Evolutionary conservation across 1,140 invertebrate genomes (phyloP).

Genomic region (Pseudomyrmex pallidus): DNA sequence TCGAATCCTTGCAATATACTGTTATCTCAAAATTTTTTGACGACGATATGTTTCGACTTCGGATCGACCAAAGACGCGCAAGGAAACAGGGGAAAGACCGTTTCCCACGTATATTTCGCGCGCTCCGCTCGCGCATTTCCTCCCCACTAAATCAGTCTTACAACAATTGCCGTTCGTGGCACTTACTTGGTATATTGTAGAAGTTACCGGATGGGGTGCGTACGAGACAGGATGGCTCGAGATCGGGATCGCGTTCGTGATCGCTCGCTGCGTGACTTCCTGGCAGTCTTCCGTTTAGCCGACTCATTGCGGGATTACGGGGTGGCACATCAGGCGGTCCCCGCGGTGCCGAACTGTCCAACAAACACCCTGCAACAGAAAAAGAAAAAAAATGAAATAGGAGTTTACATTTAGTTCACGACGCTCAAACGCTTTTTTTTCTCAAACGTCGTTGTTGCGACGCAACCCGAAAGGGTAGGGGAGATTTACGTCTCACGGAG

Average conservation of each 20-base stretch:
- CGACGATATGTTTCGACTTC: background rate
- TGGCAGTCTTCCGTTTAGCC: conserved; percentile 93
- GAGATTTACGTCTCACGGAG: too few species aligned
- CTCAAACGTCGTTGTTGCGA: too few species aligned
- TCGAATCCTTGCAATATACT: background rate
- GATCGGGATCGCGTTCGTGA: conserved; percentile 91
- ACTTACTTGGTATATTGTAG: conserved; percentile 92
- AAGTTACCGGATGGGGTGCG: conserved; percentile 96
- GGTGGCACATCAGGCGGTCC: conserved; percentile 94
- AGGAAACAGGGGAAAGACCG: background rate
- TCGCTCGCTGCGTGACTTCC: conserved; percentile 87
- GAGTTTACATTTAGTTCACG: too few species aligned
- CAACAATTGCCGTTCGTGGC: conserved; percentile 41
- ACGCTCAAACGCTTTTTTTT: too few species aligned
- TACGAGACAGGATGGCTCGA: conserved; percentile 96
- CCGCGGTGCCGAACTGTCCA: conserved; percentile 91
- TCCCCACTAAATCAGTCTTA: conserved; percentile 49
- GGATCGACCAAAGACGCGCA: background rate
- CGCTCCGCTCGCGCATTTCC: background rate
- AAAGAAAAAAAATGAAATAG: conserved; percentile 73
- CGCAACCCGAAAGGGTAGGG: too few species aligned
- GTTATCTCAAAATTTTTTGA: background rate
- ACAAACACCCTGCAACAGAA: conserved; percentile 91
- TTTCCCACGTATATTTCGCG: conserved; percentile 48
- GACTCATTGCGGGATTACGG: conserved; percentile 94